A percentile compares a stretch with the other conserved stretches of the same genome.
These are phyloP conservation scores for Polypedilum pembai DNA, from an alignment of 1,140 invertebrate genomes.

Conservation along the genomic window DNA sequence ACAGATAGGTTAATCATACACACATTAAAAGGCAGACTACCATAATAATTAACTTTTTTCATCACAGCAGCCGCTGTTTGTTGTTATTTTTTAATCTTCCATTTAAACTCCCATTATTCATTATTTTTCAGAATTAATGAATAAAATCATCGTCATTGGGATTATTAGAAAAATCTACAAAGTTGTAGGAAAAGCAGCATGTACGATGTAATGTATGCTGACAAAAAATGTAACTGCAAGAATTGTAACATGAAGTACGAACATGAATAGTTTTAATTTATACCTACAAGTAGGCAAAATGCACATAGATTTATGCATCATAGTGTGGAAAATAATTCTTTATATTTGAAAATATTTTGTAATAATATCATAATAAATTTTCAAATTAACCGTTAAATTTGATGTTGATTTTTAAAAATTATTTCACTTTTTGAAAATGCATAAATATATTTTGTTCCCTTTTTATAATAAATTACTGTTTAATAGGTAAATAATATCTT, in stretches of 20 bases:
- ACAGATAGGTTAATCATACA: slow-evolving; percentile 2
- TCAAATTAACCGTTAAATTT: too few species aligned
- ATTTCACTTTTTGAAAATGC: too few species aligned
- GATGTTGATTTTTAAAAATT: too few species aligned
- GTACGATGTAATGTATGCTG: neutral
- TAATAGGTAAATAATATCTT: too few species aligned
- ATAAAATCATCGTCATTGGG: too few species aligned
- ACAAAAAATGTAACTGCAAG: neutral
- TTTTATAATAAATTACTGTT: too few species aligned
- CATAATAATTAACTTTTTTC: slow-evolving; percentile 4
- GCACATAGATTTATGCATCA: too few species aligned
- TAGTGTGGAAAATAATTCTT: too few species aligned
- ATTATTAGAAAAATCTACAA: neutral
- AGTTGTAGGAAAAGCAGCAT: neutral
- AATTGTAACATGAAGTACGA: slow-evolving; percentile 10
- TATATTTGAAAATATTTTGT: too few species aligned
- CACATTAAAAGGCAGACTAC: neutral
- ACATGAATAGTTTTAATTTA: slow-evolving; percentile 14
- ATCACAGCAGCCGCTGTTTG: neutral
- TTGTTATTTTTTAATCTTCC: neutral
- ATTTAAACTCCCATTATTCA: slow-evolving; percentile 12
- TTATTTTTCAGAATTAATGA: neutral
- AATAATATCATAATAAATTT: too few species aligned
- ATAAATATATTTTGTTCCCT: too few species aligned
- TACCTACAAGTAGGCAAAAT: slow-evolving; percentile 16